phyloP scores from a whole-genome alignment of 2,888 invertebrate genomes.

The Euclidia mi region DNA sequence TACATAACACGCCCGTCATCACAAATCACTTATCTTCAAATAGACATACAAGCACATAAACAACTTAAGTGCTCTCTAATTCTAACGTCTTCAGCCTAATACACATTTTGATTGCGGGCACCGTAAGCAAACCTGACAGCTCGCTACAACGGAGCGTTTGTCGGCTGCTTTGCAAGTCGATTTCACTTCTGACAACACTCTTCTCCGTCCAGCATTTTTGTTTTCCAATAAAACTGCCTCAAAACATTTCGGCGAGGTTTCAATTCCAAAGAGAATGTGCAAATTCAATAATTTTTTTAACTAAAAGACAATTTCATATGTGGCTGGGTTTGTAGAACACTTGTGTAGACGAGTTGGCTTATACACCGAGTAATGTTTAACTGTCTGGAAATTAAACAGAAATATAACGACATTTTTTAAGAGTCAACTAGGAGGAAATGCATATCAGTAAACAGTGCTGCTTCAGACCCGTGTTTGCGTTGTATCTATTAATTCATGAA shows the following conservation, averaged over 20 bases:
- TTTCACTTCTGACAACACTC: constrained; percentile 61
- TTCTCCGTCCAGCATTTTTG: constrained; percentile 49
- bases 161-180: constrained; percentile 75
- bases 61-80: constrained; percentile 3
- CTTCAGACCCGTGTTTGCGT: neutral
- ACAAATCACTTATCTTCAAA: constrained; percentile 17
- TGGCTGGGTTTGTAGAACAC: constrained; percentile 14
- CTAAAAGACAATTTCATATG: constrained; percentile 28
- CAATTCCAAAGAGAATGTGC: constrained; percentile 26
- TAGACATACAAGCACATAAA: neutral
- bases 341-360: constrained; percentile 6
- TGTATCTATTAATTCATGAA: too few relatives aligned
- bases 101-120: constrained; percentile 28
- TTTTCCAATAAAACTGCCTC: constrained; percentile 37
- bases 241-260: constrained; percentile 17
- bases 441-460: neutral
- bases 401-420: neutral
- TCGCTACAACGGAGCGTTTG: constrained; percentile 29
- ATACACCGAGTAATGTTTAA: neutral
- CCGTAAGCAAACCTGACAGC: constrained; percentile 33
- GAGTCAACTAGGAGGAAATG: neutral
- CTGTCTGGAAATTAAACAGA: neutral
- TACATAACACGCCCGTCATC: too few relatives aligned
- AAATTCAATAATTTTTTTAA: constrained; percentile 22
- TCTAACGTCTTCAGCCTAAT: constrained; percentile 19